Evolutionary conservation across 2,888 invertebrate genomes (phyloP), one percentile per base, ranked within the genome.

Genomic region (Zaprionus bogoriensis): DNA sequence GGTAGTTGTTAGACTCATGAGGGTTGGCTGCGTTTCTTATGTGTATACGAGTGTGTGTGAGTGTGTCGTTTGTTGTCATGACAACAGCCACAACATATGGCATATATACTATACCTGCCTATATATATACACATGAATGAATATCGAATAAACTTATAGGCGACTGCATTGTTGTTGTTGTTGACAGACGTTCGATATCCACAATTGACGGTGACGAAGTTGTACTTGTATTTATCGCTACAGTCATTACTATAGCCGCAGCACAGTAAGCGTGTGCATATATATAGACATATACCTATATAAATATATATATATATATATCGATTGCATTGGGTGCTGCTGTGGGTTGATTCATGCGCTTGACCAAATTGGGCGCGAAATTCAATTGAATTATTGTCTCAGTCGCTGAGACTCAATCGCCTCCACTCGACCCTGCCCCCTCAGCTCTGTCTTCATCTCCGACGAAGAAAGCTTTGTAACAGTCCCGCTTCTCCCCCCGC

Each of bases 291-390:
- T 30, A 51, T 30, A 17, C 22, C n/a, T 27, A 51, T 38, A 30
- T 48, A 47, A 61, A 27, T 59, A 23, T 50, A 41, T 62, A 58
- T 50, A 55, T 41, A n/a, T 41, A 12, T 41, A 22, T n/a, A 12
- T 5, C 6, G 27, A 44, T 52, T 74, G 65, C 69, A 65, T 62
- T 68, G 46, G 67, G 60, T 65, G 72, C 55, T 51, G 71, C 53
- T 48, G 46, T 67, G 57, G 57, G 54, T 48, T 73, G 68, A 68
- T 68, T 73, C 74, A 69, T 52, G 48, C 48, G 19, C 44, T 58
- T 77, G 83, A 67, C 78, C 78, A 77, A 79, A 79, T 82, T 79
- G 53, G 80, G 83, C 77, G 68, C 63, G 80, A 79, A 74, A 68
- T 74, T 79, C 74, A 82, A 82, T 79, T 79, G 74, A 79, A 79